Evolutionary conservation across 2,113 vertebrate genomes (phyloP), one percentile per base, ranked within the genome.

Genomic region (Nibea albiflora): DNA sequence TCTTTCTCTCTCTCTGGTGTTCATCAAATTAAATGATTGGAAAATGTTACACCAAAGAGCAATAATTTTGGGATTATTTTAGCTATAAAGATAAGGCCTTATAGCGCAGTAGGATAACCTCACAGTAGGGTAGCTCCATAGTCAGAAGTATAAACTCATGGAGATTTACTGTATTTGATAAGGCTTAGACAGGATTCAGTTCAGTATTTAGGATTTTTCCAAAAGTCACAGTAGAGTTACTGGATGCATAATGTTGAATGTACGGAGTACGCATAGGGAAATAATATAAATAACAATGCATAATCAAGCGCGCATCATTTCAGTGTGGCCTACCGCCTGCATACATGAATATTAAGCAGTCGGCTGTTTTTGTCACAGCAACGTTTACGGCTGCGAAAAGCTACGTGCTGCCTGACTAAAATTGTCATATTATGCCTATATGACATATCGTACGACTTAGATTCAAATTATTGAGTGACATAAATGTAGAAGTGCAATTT

Each of bases 21-120:
- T 56, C 10, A n/a, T 82, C 3, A 39, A 17, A 31, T 44, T 1
- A 2, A 44, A 0, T 60, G 11, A 16, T 4, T 52, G 14, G 1
- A n/a, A 62, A 61, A 62, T 46, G 2, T 52, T 66, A 39, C 5
- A 44, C 17, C 15, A 47, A 22, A 54, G 10, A 63, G 10, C 1
- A 63, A 20, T n/a, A 5, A 19, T 63, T 15, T 0, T 3, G 5
- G 5, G 7, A 46, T 15, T 42, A 17, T 80, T 65, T 39, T 4
- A 39, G 49, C 19, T 5, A 24, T 39, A 8, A 66, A 56, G 52
- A 47, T 16, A 57, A 53, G 17, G 17, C 16, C 22, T 65, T 2
- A 0, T 7, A 67, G 58, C n/a, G n/a, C 47, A 26, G 24, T 26
- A 26, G 24, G 24, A 26, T 26, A 85, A 81, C 81, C 53, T 80